Conservation (phyloP, 2,888 invertebrate genomes). For the Conus canariensis region DNA sequence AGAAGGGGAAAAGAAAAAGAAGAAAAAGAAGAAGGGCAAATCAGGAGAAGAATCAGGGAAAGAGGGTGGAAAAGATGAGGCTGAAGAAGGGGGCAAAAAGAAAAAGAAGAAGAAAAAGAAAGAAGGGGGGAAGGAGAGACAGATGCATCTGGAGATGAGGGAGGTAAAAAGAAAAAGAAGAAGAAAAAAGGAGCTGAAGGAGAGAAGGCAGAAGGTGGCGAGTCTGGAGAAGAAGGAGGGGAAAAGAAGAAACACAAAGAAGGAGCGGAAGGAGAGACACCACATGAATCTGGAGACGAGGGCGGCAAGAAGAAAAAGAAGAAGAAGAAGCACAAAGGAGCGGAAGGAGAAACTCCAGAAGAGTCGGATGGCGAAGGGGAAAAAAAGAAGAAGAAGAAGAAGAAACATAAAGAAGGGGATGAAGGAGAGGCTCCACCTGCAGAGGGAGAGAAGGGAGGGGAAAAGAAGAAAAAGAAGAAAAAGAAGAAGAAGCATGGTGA, state of each 20-base stretch:
- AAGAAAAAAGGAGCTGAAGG: not conserved
- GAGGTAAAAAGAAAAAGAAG: not conserved
- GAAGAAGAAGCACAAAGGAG: not conserved
- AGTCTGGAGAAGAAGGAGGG: not conserved
- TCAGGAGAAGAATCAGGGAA: not conserved
- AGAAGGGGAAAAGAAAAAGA: not conserved
- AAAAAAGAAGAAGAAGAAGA: not conserved
- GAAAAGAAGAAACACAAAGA: not conserved
- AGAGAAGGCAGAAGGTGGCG: not conserved
- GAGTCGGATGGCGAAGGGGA: not conserved
- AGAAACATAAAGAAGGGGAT: not conserved
- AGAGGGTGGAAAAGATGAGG: not conserved
- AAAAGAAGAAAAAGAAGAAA: not conserved
- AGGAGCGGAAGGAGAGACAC: not conserved
- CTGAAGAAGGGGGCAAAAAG: not conserved
- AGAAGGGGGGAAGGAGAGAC: not conserved
- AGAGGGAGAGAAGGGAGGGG: too few relatives aligned
- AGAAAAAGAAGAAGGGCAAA: not conserved
- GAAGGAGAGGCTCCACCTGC: too few relatives aligned
- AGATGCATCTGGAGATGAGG: not conserved
- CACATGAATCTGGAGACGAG: not conserved
- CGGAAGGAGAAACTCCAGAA: not conserved
- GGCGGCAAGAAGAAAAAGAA: not conserved
- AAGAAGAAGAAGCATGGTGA: not conserved
- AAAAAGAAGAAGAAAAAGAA: not conserved